A percentile compares a stretch with the other conserved stretches of the same genome.
These are phyloP conservation scores for Tragelaphus scriptus DNA, from an alignment of 2,113 vertebrate species.

Conservation along the genomic window DNA sequence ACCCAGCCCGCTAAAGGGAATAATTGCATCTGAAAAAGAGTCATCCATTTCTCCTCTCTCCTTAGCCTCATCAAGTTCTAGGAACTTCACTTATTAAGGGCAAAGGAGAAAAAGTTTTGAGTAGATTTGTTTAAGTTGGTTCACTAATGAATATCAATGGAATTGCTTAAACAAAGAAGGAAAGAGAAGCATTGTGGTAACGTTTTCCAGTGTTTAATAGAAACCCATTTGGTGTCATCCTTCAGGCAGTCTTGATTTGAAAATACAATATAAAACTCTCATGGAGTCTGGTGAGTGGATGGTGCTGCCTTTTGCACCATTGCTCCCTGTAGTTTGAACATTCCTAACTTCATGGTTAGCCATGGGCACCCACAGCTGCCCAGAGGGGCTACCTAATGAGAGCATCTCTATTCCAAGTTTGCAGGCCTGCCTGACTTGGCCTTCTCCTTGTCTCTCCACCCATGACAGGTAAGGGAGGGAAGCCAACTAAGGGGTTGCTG, in stretches of 20 bases:
- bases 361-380: neutral
- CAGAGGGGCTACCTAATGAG: neutral
- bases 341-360: slow-evolving; percentile 1
- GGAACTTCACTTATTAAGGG: neutral
- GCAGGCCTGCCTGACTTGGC: neutral
- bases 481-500: neutral
- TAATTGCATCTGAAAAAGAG: neutral
- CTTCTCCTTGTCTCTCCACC: neutral
- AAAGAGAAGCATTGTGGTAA: neutral
- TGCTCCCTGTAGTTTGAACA: neutral
- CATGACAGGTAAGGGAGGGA: neutral
- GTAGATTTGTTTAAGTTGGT: neutral
- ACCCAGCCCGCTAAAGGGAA: neutral
- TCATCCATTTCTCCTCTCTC: neutral
- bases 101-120: neutral
- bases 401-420: neutral
- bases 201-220: neutral
- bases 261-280: neutral
- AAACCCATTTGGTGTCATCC: neutral
- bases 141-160: neutral
- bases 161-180: slow-evolving; percentile 36
- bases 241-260: neutral
- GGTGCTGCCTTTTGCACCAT: neutral
- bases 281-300: neutral
- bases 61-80: neutral